phyloP scores from a whole-genome alignment of 1,140 invertebrate genomes.

The Oncopodura yosiiana region DNA sequence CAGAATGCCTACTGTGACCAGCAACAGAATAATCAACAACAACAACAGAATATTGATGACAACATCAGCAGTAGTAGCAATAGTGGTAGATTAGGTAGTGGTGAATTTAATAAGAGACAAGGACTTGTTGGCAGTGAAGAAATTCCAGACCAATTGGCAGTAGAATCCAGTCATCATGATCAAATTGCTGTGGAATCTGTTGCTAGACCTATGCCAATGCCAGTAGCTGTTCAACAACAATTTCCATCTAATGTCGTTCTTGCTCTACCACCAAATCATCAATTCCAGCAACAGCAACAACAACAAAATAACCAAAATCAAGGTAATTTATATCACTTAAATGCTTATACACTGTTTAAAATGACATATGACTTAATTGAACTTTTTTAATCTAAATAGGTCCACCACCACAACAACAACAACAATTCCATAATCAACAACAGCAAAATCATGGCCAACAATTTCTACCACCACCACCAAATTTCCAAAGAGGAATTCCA shows the following conservation, averaged over 20 bases:
- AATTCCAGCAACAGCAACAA: constrained; percentile 9
- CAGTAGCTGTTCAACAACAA: constrained; percentile 34
- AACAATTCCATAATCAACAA: constrained; percentile 11
- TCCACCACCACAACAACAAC: constrained; percentile 3
- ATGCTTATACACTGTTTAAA: background rate
- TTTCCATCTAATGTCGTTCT: constrained; percentile 33
- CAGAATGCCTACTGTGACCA: too few relatives aligned
- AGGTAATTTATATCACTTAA: background rate
- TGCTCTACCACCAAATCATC: constrained; percentile 32
- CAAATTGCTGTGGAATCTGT: too few relatives aligned
- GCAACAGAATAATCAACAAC: too few relatives aligned
- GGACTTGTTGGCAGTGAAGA: constrained; percentile 23
- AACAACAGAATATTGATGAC: too few relatives aligned
- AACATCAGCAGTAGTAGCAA: too few relatives aligned
- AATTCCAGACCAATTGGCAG: constrained; percentile 29
- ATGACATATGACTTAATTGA: background rate
- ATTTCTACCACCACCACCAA: background rate
- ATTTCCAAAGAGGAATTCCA: constrained; percentile 1
- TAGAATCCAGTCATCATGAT: constrained; percentile 26
- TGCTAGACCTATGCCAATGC: constrained; percentile 35
- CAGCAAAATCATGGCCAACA: background rate
- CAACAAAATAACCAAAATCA: constrained; percentile 3
- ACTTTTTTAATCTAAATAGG: background rate
- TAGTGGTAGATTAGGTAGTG: background rate
- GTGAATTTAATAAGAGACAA: constrained; percentile 29